Base-by-base conservation (phyloP, 1,140 invertebrate genomes). In the Penaeus japonicus region DNA sequence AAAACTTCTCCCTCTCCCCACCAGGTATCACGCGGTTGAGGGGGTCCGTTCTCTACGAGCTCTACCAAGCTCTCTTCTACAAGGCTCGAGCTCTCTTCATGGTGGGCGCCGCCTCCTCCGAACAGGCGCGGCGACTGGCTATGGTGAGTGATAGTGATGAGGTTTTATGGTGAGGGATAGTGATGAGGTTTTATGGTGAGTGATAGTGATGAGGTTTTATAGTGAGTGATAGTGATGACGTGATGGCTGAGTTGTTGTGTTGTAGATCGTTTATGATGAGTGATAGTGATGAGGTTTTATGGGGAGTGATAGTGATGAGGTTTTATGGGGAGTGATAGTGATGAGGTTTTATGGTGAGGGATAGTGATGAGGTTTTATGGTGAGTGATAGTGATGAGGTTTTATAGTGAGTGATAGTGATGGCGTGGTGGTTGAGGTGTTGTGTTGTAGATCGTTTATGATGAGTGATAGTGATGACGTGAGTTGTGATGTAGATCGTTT, bases 41-140 rank as follows among this genome's bases (percentile, higher is more conserved):
- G 4, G 90, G 90, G 0, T 90, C 90, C 3, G 90, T 90, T 18
- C 80, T 90, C 2, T 90, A 90, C 73, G 90, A 90, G 47, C 81
- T 90, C 54, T 90, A 90, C 62, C 90, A 89, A 54, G 59, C 90
- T 20, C 54, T 89, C 18, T 90, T 89, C 87, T 90, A 89, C 90
- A 89, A 87, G 70, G 83, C 90, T 17, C 82, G 85, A 24, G 85
- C 87, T 5, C 75, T 90, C 55, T 90, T 81, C 75, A 53, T 84
- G 47, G 53, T 86, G 4, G 89, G 89, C 18, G 87, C 85, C 0
- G 84, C 84, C 15, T 65, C 90, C 17, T 59, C 79, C n/a, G 90
- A 90, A 12, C 88, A 89, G 57, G 88, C 90, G 22, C 73, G 86
- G 54, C 89, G 62, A 55, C 20, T 90, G 30, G 88, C 90, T 54